Conservation (phyloP, 1,140 invertebrate species). For the Zaprionus ornatus region DNA sequence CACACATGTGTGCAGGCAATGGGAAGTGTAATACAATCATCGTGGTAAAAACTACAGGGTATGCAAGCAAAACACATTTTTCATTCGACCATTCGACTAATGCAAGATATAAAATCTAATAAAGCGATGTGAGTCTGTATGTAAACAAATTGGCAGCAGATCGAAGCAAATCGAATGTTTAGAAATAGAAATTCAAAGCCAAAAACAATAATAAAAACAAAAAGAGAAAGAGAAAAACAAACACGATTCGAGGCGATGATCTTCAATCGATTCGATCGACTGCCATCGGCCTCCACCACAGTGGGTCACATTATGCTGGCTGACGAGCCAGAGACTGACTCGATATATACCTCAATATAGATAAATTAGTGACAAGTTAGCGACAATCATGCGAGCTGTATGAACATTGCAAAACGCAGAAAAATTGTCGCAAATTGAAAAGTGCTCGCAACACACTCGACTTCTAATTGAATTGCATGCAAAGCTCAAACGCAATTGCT, state of each 20-base stretch:
- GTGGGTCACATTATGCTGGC: conserved; percentile 19
- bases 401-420: conserved; percentile 22
- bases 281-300: background rate
- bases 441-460: conserved; percentile 58
- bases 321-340: conserved; percentile 41
- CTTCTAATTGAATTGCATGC: conserved; percentile 77
- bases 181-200: conserved; percentile 52
- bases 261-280: conserved; percentile 46
- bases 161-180: conserved; percentile 49
- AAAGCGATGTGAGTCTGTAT: conserved; percentile 31
- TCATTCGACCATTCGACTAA: background rate
- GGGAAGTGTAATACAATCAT: background rate
- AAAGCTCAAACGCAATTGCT: conserved; percentile 37
- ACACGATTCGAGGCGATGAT: conserved; percentile 51
- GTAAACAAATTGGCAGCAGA: conserved; percentile 53
- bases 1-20: background rate
- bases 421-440: conserved; percentile 66
- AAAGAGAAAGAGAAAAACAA: background rate
- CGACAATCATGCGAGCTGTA: conserved; percentile 48
- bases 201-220: conserved; percentile 30
- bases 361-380: conserved; percentile 72
- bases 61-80: conserved; percentile 18
- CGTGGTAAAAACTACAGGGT: conserved; percentile 11
- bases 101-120: conserved; percentile 7
- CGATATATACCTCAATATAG: conserved; percentile 70